Evolutionary conservation across 53 echinoderm and acorn worm species (phyloP).

Genomic region (Astropecten irregularis): DNA sequence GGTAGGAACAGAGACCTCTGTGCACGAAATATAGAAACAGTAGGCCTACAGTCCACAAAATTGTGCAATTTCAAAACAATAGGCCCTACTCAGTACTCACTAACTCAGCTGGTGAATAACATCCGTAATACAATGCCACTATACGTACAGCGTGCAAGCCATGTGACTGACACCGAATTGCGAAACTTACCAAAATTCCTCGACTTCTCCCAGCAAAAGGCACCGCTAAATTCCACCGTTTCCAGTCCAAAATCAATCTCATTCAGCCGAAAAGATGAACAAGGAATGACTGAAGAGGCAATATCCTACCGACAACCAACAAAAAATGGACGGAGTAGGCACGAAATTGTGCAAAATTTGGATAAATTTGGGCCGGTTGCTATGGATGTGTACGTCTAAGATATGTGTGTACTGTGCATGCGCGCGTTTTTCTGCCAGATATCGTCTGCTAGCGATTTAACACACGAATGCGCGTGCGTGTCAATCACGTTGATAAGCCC

Average conservation of each 20-base stretch:
- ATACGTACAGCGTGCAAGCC: too few species aligned
- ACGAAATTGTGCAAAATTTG: neutral
- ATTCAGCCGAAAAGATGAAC: neutral
- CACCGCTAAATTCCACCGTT: constrained; percentile 3
- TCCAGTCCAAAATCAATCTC: constrained; percentile 1
- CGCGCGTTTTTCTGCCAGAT: too few species aligned
- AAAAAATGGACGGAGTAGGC: neutral
- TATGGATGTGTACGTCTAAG: neutral
- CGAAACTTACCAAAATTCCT: constrained; percentile 21
- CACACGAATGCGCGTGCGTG: constrained; percentile 35
- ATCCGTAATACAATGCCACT: too few species aligned
- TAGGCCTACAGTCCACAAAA: too few species aligned
- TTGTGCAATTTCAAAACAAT: too few species aligned
- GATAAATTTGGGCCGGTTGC: neutral
- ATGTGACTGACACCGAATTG: too few species aligned
- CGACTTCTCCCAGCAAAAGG: constrained; percentile 38
- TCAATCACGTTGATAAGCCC: constrained; percentile 45
- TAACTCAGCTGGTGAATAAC: too few species aligned
- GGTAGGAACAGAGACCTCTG: too few species aligned
- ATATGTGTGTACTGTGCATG: neutral
- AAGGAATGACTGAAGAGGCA: neutral
- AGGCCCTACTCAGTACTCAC: too few species aligned
- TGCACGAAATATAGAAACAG: too few species aligned
- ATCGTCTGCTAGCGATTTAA: constrained; percentile 33
- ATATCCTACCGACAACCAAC: neutral